These are phyloP conservation scores for Aporrectodea caliginosa DNA, from an alignment of 1,140 invertebrate genomes.

Conservation along the genomic window DNA sequence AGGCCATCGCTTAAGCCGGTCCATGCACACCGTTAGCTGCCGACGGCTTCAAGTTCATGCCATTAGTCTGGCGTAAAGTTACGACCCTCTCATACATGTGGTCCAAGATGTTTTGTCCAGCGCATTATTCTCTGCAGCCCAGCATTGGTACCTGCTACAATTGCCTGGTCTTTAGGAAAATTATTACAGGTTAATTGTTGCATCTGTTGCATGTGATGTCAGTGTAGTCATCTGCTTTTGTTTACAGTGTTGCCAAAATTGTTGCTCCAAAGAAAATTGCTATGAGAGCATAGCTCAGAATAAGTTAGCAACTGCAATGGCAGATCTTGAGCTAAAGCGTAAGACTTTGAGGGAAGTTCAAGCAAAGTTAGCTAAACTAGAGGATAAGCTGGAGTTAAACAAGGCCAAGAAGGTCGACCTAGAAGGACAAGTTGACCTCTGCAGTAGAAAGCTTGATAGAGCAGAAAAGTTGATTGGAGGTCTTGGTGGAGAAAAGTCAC, in stretches of 20 bases:
- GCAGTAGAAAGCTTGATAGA: conserved; percentile 54
- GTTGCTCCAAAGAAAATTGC: conserved; percentile 89
- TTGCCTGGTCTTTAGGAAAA: too few species aligned
- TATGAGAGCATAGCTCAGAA: conserved; percentile 52
- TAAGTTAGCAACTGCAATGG: conserved; percentile 83
- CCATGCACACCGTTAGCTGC: too few species aligned
- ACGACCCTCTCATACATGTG: too few species aligned
- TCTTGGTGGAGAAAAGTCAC: conserved; percentile 56
- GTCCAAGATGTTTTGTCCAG: too few species aligned
- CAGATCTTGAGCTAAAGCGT: conserved; percentile 81
- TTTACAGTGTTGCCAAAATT: conserved; percentile 59
- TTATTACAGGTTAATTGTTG: too few species aligned
- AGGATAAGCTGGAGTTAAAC: conserved; percentile 53
- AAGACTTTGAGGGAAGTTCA: conserved; percentile 70
- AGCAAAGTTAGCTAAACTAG: conserved; percentile 54
- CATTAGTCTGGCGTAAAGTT: too few species aligned
- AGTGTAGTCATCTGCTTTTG: too few species aligned
- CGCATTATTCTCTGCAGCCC: too few species aligned
- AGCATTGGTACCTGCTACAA: too few species aligned
- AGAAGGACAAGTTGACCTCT: conserved; percentile 56
- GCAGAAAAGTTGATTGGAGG: conserved; percentile 57
- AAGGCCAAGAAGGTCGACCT: conserved; percentile 55
- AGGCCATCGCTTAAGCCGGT: too few species aligned
- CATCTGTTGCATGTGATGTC: too few species aligned
- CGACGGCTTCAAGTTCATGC: too few species aligned